A percentile compares a stretch with the other conserved stretches of the same genome.
Conservation (phyloP, 2,113 vertebrate species). For the Dascyllus trimaculatus region DNA sequence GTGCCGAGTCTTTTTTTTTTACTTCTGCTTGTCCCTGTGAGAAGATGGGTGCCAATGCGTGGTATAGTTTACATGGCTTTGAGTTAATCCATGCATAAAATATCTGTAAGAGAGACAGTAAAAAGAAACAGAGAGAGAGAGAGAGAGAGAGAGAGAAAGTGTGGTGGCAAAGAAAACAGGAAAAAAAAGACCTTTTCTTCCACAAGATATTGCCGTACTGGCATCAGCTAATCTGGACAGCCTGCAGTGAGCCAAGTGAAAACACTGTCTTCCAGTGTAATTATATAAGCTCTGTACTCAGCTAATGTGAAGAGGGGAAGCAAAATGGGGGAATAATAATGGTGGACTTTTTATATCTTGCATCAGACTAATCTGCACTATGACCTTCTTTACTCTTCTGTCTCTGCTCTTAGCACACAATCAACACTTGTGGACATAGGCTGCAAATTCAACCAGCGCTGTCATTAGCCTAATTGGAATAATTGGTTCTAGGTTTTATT, state of each 20-base stretch:
- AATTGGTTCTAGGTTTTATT: slow-evolving; percentile 63
- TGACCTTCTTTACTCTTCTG: slow-evolving; percentile 29
- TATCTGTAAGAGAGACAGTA: slow-evolving; percentile 48
- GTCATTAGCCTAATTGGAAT: slow-evolving; percentile 59
- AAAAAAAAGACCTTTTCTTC: slow-evolving; percentile 34
- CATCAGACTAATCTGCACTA: slow-evolving; percentile 49
- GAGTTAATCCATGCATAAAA: slow-evolving; percentile 73
- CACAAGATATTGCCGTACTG: slow-evolving; percentile 38
- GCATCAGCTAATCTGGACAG: slow-evolving; percentile 60
- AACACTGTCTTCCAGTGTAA: slow-evolving; percentile 53
- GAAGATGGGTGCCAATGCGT: slow-evolving; percentile 59
- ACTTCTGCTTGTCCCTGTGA: slow-evolving; percentile 18
- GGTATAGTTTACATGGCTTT: slow-evolving; percentile 54
- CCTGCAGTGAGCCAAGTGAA: slow-evolving; percentile 51
- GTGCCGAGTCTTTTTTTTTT: slow-evolving; percentile 13
- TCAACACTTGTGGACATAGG: slow-evolving; percentile 45
- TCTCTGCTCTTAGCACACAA: slow-evolving; percentile 26
- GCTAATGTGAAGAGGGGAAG: slow-evolving; percentile 58
- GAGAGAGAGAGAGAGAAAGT: slow-evolving; percentile 14
- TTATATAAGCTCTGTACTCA: slow-evolving; percentile 56
- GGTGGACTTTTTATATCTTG: slow-evolving; percentile 51
- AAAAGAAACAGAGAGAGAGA: slow-evolving; percentile 9
- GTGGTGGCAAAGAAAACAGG: slow-evolving; percentile 25
- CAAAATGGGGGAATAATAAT: slow-evolving; percentile 57
- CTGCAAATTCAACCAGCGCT: slow-evolving; percentile 43